Conservation (phyloP, 1,140 invertebrate species). For the Cherax destructor region DNA sequence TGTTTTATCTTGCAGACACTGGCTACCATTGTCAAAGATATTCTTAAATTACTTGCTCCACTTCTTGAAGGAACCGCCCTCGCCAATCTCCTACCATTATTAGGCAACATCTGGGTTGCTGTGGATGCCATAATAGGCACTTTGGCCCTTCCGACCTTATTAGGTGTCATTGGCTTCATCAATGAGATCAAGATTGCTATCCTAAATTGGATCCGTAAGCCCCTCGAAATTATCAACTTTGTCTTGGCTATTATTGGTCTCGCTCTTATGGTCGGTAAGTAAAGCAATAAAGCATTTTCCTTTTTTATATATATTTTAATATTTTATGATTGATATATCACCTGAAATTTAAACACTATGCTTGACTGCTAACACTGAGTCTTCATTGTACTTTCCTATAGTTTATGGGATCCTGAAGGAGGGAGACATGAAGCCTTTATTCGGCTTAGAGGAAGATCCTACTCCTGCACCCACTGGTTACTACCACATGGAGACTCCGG, state of each 20-base stretch:
- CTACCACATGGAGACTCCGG: neutral
- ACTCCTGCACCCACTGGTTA: neutral
- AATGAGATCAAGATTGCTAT: neutral
- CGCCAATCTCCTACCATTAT: neutral
- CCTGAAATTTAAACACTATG: too few species aligned
- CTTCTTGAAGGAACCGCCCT: neutral
- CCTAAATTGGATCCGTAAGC: neutral
- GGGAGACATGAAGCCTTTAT: slow-evolving; percentile 5
- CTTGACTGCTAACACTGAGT: too few species aligned
- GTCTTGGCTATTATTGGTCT: slow-evolving; percentile 1
- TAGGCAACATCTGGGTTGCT: neutral
- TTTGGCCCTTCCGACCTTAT: neutral
- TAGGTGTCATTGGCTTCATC: neutral
- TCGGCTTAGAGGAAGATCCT: neutral
- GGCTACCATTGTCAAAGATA: too few species aligned
- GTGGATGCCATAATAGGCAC: neutral
- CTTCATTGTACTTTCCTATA: neutral
- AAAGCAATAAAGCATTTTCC: too few species aligned
- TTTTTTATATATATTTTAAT: neutral
- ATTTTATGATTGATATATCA: neutral
- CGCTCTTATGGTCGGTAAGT: neutral
- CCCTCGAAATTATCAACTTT: neutral
- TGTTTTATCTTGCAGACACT: too few species aligned
- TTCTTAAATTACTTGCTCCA: too few species aligned
- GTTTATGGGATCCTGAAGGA: neutral